phyloP scores from a whole-genome alignment of 2,888 invertebrate genomes.

The Periphyllus acericola region DNA sequence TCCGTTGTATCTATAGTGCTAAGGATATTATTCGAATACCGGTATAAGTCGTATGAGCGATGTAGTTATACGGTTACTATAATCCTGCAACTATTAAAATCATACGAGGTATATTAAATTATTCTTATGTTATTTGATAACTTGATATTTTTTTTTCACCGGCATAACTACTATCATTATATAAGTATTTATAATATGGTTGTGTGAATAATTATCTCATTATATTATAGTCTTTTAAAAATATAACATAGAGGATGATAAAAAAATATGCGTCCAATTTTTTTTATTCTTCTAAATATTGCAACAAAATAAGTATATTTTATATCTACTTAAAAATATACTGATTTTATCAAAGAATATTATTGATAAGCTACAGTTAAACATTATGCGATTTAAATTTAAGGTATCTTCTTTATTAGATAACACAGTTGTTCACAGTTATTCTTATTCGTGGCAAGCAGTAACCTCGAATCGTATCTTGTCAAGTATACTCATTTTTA shows the following conservation, averaged over 20 bases:
- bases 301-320: not conserved
- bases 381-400: too few species aligned
- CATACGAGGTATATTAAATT: not conserved
- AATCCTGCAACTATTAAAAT: conserved; percentile 19
- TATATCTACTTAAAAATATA: not conserved
- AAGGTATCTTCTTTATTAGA: too few species aligned
- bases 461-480: too few species aligned
- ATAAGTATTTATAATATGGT: not conserved
- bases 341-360: too few species aligned
- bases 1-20: not conserved
- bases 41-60: not conserved
- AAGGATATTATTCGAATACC: not conserved
- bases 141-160: not conserved
- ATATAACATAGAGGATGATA: not conserved
- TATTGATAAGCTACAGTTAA: too few species aligned
- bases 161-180: not conserved
- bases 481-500: too few species aligned
- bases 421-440: too few species aligned
- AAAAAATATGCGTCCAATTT: not conserved
- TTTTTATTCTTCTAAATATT: not conserved
- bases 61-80: conserved; percentile 11
- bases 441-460: too few species aligned
- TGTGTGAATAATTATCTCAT: not conserved
- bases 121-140: not conserved
- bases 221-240: not conserved